Percentiles rank a stretch among this genome's conserved stretches.
These are phyloP conservation scores for Larimichthys polyactis DNA, from an alignment of 2,113 vertebrate species.

Conservation along the genomic window DNA sequence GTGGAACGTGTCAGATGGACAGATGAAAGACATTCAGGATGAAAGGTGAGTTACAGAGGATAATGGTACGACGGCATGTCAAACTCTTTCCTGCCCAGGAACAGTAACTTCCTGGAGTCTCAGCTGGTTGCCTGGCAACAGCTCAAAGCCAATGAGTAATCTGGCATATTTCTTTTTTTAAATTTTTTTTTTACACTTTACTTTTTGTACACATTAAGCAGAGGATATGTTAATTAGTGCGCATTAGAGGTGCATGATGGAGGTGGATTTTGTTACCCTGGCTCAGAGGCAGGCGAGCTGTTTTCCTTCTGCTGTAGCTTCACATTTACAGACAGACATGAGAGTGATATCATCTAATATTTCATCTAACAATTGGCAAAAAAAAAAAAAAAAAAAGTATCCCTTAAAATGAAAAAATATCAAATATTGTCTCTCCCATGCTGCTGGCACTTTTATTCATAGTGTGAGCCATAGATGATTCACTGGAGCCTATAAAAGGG, in stretches of 20 bases:
- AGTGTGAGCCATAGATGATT: constrained; percentile 50
- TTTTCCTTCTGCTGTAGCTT: background rate
- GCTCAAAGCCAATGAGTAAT: background rate
- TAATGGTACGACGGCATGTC: no score
- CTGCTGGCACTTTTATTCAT: constrained; percentile 29
- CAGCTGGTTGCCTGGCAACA: background rate
- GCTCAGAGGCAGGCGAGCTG: background rate
- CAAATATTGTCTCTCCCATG: constrained; percentile 5
- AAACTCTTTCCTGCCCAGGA: no score
- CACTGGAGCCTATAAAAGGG: constrained; percentile 44
- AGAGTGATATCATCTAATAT: background rate
- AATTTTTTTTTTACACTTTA: background rate
- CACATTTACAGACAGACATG: background rate
- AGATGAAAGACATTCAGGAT: no score
- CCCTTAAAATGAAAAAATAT: constrained; percentile 7
- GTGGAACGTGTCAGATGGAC: no score
- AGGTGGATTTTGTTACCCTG: background rate
- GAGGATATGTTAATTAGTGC: background rate
- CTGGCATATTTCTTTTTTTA: no score
- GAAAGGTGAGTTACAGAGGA: no score
- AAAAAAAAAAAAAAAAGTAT: background rate
- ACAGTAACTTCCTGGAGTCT: background rate
- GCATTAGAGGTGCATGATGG: background rate
- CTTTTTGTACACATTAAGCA: background rate
- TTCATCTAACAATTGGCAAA: background rate